These are phyloP conservation scores for Orchesella cincta DNA, from an alignment of 1,140 invertebrate species.

Conservation along the genomic window DNA sequence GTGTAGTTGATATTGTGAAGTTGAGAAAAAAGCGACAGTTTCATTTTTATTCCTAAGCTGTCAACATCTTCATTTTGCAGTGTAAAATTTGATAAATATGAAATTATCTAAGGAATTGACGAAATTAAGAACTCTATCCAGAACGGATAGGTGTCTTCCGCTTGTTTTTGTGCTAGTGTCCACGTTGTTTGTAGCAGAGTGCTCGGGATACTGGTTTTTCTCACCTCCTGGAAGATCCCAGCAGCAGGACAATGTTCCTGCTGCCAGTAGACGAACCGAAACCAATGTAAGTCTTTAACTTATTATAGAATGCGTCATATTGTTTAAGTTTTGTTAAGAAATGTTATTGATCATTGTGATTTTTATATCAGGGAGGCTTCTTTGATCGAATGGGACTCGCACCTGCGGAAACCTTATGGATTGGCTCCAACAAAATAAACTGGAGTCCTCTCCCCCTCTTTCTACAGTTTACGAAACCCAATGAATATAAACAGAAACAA, in stretches of 20 bases:
- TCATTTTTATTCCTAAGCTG: not conserved
- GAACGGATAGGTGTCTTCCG: not conserved
- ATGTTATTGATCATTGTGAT: not conserved
- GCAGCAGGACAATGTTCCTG: too few species aligned
- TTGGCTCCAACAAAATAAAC: constrained; percentile 5
- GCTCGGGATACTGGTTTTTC: not conserved
- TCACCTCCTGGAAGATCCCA: too few species aligned
- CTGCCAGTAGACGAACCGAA: not conserved
- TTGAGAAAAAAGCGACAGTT: not conserved
- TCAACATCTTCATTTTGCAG: not conserved
- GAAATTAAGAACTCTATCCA: not conserved
- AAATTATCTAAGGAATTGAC: not conserved
- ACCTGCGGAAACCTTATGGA: not conserved
- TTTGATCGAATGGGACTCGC: not conserved
- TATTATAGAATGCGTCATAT: not conserved
- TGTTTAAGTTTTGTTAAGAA: not conserved
- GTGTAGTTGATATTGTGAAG: not conserved
- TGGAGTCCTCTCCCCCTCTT: constrained; percentile 16
- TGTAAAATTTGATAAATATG: not conserved
- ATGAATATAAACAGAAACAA: not conserved
- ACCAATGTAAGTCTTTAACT: not conserved
- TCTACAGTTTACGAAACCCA: not conserved
- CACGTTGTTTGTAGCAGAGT: not conserved
- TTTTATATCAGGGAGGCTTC: not conserved
- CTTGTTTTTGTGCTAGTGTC: not conserved